Base-by-base conservation (phyloP, 2,888 invertebrate species). In the Eudemis profundana region DNA sequence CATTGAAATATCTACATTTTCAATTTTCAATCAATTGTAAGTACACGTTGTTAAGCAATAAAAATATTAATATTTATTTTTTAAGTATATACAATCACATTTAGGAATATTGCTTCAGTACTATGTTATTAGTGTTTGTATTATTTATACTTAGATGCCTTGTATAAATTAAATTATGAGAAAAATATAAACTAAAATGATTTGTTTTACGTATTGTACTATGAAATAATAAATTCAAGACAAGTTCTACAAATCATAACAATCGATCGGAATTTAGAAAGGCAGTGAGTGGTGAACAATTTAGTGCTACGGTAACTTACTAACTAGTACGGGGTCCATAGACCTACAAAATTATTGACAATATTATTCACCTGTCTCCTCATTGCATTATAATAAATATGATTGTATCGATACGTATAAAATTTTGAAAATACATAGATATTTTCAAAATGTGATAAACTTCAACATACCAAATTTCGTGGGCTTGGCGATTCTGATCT, bases 171-270 rank as follows among this genome's bases (percentile, higher is more conserved):
- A n/a, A n/a, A n/a, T n/a, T n/a, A n/a, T n/a, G n/a, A n/a, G n/a
- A n/a, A n/a, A n/a, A n/a, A n/a, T n/a, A n/a, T n/a, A n/a, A n/a
- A 17, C 10, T 49, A 4, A 49, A 50, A 33, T 33, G 17, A 36
- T 36, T 12, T 50, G 12, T 51, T 29, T 49, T 50, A 5, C 12
- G 23, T 33, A 8, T 50, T 14, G 12, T 29, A 17, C 42, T 56
- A 42, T 17, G 5, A 44, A 44, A 44, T 44, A 56, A 56, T 29
- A 56, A 56, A 56, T 44, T 56, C 56, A 42, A 56, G 42, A 44
- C 56, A 42, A 17, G 3, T 27, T 12, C 17, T 19, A 17, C 27
- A 8, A 8, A 23, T 15, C 10, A 23, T 23, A 15, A 27, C 12
- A 53, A 4, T 40, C 27, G 4, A 4, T 40, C 27, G 4, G 40